Base-by-base conservation (phyloP, 2,888 invertebrate genomes). In the Nymphalis urticae region DNA sequence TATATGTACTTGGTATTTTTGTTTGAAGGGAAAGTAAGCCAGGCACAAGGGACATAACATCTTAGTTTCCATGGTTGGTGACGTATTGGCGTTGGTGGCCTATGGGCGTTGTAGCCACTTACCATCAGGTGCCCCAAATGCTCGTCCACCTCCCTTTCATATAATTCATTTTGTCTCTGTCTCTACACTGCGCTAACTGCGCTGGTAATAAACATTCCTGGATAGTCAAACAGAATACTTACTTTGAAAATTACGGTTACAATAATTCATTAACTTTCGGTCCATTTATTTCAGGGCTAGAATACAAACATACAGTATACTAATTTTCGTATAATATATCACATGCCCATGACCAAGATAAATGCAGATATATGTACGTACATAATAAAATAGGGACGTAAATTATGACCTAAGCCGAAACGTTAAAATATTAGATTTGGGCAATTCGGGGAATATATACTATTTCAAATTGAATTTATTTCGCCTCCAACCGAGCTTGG, bases 391-490 rank as follows among this genome's bases (percentile, higher is more conserved):
- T n/a, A 68, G 7, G 48, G n/a, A 54, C 60, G 48, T 64, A 64
- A 64, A 66, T 51, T 70, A 63, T 63, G n/a, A 17, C 19, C 53
- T 59, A 24, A 59, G 59, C 48, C 21, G 50, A 36, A 70, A 65
- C 56, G 65, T 64, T 68, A 64, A 68, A 72, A 70, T 72, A 72
- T 73, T 71, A 70, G 50, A 71, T 70, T 66, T 58, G 42, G 65
- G 62, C 66, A 68, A 69, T 70, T 36, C 21, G 65, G 60, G 47
- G 50, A 69, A 61, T 36, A 32, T 53, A 64, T 66, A 66, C 63
- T 65, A 67, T 71, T 69, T 66, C 67, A 66, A 70, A 69, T 69
- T 64, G 60, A 61, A 72, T 72, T 73, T 69, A 68, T 69, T 58
- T 42, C 64, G 6, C 36, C 56, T 16, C 54, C 36, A 61, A 48